Evolutionary conservation across 2,797 vertebrate species (phyloP), one percentile per base, ranked within the genome.

Genomic region (Heterohyrax brucei): DNA sequence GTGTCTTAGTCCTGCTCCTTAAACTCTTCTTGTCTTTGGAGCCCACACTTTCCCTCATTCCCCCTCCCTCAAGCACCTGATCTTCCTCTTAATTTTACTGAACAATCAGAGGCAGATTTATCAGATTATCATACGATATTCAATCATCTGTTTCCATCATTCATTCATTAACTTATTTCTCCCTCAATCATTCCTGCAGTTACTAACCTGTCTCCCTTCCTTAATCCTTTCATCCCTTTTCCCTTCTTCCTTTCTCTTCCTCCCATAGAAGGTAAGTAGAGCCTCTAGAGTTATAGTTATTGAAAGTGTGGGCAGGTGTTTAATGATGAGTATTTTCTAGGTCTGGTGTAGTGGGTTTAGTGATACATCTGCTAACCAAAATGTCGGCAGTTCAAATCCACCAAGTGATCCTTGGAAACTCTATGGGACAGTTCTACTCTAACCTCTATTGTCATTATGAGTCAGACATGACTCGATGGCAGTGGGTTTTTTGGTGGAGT

Each of bases 71-170:
- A 56, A 70, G 30, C n/a, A 68, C 30, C 19, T 8, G 10, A 44
- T 33, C 24, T 53, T 68, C 18, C 4, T 95, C 44, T 80, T 70
- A 82, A 77, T 62, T 91, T 89, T 56, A 82, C 50, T 30, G 10
- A 94, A 30, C 10, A 90, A 46, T 13, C 78, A 1, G 44, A 53
- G 53, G 50, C 9, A 13, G 48, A 48, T 62, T 87, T 12, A n/a
- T 56, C 50, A 96, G 64, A 53, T 87, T 12, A n/a, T 56, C 50
- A 96, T 59, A 53, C 59, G 64, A 46, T 76, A 26, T 70, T 79
- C 30, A 28, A n/a, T 10, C 46, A 39, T 24, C 66, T 89, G 10
- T 13, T 72, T 19, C 4, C 3, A 5, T 56, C 59, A 75, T 53
- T 79, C 48, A 59, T 75, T 66, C 30, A 44, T 73, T 50, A 48